phyloP scores from a whole-genome alignment of 2,113 vertebrate genomes.

The Leptocoma aspasia region DNA sequence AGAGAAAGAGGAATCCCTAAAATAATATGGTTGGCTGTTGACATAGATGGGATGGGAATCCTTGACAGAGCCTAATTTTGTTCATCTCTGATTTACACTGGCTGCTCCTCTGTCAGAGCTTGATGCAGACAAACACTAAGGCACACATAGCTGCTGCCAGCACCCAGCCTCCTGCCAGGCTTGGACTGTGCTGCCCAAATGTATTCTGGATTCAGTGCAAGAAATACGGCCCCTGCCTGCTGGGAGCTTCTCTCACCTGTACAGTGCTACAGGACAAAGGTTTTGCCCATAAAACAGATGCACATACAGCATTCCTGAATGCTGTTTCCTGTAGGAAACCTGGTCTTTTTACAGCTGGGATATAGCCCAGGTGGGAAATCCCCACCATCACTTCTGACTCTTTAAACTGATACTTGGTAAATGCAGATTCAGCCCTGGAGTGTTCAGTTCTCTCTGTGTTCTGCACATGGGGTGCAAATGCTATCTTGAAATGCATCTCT shows the following conservation, averaged over 20 bases:
- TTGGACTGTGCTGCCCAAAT: neutral
- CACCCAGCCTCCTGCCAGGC: neutral
- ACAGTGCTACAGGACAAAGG: neutral
- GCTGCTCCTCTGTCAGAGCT: neutral
- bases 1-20: neutral
- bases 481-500: neutral
- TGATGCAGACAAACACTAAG: neutral
- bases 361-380: neutral
- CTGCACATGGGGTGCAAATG: fast-evolving
- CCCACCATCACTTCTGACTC: neutral
- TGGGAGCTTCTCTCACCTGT: neutral
- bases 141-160: neutral
- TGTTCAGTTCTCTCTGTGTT: neutral
- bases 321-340: neutral
- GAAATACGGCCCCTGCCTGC: neutral
- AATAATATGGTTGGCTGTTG: neutral
- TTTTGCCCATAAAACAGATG: neutral
- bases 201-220: neutral
- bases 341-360: neutral
- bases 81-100: neutral
- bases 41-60: neutral
- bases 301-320: neutral
- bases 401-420: neutral
- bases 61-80: neutral
- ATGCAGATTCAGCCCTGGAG: neutral